phyloP scores from a whole-genome alignment of 2,113 vertebrate species.

The Tenrec ecaudatus region DNA sequence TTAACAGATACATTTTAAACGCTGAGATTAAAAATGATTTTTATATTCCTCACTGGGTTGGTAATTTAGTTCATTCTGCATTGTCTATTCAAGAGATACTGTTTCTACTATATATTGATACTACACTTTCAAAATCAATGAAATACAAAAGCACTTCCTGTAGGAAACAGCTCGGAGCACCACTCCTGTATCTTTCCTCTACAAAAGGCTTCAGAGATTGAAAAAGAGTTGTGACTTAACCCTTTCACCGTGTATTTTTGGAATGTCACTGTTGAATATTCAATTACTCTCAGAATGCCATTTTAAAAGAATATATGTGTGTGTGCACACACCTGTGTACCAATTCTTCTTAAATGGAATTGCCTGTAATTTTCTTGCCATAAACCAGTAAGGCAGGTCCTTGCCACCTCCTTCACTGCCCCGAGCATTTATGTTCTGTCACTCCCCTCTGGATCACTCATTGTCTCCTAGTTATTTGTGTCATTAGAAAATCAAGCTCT shows the following conservation, averaged over 20 bases:
- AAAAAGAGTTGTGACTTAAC: not conserved
- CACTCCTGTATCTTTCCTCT: not conserved
- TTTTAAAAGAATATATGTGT: conserved; percentile 42
- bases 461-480: conserved; percentile 68
- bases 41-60: conserved; percentile 13
- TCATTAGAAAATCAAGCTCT: conserved; percentile 46
- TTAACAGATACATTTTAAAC: conserved; percentile 37
- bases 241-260: not conserved
- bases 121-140: conserved; percentile 38
- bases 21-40: not conserved
- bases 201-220: not conserved
- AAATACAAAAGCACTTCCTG: conserved; percentile 2
- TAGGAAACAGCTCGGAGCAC: not conserved
- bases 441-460: conserved; percentile 42
- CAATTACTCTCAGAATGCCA: not conserved
- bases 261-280: not conserved
- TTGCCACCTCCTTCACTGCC: not conserved
- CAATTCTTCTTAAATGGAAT: conserved; percentile 15
- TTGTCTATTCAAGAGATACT: conserved; percentile 1
- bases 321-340: not conserved
- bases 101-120: conserved; percentile 25
- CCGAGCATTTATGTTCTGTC: conserved; percentile 32
- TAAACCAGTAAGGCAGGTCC: not conserved
- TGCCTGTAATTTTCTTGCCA: conserved; percentile 28
- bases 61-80: conserved; percentile 30